These are phyloP conservation scores for Notoglanidium macrostoma DNA, from an alignment of 2,797 vertebrate genomes.

Conservation along the genomic window DNA sequence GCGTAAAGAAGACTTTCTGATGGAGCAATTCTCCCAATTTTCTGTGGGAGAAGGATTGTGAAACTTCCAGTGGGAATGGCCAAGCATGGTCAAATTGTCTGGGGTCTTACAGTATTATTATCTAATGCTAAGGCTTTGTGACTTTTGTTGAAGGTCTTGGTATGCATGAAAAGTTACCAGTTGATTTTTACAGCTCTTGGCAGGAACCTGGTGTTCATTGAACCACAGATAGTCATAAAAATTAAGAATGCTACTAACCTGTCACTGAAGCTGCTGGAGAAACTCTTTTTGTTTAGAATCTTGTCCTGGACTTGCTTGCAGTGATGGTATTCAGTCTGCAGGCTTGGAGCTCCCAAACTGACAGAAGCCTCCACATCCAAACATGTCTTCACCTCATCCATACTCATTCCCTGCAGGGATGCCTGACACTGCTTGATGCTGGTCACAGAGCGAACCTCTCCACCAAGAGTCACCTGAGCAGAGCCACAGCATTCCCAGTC, in stretches of 20 bases:
- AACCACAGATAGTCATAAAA: no score
- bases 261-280: conserved; percentile 77
- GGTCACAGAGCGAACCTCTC: conserved; percentile 61
- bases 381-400: conserved; percentile 66
- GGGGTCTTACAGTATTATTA: no score
- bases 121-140: no score
- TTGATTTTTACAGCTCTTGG: conserved; percentile 21
- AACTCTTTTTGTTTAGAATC: conserved; percentile 63
- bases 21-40: no score
- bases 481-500: conserved; percentile 58
- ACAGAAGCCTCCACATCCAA: conserved; percentile 68
- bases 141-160: conserved; percentile 4
- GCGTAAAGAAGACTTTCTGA: no score
- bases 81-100: no score
- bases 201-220: conserved; percentile 13
- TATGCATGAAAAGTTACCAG: conserved; percentile 63
- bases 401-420: conserved; percentile 52
- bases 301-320: conserved; percentile 57
- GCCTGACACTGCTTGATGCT: conserved; percentile 60
- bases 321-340: conserved; percentile 31
- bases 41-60: no score
- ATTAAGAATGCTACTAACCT: conserved; percentile 58
- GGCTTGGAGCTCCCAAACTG: rapidly evolving
- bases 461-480: conserved; percentile 61
- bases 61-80: no score